Evolutionary conservation across 1,140 invertebrate species (phyloP), one percentile per base, ranked within the genome.

Genomic region (Plectrocnemia conspersa): DNA sequence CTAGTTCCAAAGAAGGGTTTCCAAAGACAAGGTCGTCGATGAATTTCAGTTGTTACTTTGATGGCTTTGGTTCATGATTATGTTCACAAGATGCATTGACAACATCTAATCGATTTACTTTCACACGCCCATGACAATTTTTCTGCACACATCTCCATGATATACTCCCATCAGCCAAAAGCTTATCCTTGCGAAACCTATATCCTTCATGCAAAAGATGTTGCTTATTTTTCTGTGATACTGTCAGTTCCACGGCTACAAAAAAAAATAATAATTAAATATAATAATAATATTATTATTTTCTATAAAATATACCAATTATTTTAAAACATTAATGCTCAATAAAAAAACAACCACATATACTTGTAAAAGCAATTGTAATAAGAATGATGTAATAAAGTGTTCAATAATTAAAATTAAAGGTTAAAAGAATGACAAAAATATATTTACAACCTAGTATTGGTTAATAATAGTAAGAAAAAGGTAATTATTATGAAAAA

Each of bases 121-220:
- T 49, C 15, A 49, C 27, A 16, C 47, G 9, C 23, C 29, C 47
- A 4, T 16, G 1, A 35, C 47, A 49, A 5, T 2, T 10, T 21
- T 21, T 49, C 38, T 21, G 19, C 38, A 22, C 29, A 49, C 47
- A 49, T 36, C 47, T 49, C 47, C 27, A 49, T 18, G 47, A 49
- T 22, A 35, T 21, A 21, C 27, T 35, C 10, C 47, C 47, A 2
- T 49, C 7, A 33, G 47, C 47, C 16, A 35, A 3, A 49, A 15
- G 2, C n/a, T 22, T 19, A 35, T 33, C 47, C 38, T 21, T 49
- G 15, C 29, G 29, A 49, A 35, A 22, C 10, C 32, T 16, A 35
- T 49, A 49, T 35, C 47, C 47, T 35, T 18, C 1, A 18, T 35
- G 2, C 18, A 49, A 33, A 36, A 49, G 19, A 35, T 35, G 47